Conservation (phyloP, 2,113 vertebrate genomes). For the Climacteris rufus region DNA sequence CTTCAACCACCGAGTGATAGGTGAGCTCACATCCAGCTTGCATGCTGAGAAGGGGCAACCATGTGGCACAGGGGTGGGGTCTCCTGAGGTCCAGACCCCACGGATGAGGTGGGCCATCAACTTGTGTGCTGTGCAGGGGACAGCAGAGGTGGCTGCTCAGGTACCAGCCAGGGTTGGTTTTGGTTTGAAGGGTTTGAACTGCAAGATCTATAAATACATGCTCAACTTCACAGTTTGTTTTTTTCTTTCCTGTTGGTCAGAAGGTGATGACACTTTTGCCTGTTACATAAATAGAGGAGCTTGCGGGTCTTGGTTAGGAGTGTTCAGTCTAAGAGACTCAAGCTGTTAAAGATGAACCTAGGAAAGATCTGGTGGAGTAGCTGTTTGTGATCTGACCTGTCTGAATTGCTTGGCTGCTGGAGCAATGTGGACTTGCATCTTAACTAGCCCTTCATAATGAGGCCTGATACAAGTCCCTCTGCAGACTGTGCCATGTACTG, state of each 20-base stretch:
- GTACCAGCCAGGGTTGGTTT: background rate
- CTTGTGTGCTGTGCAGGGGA: background rate
- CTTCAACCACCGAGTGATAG: conserved; percentile 94
- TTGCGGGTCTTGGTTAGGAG: background rate
- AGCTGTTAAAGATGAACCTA: background rate
- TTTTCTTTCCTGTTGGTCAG: background rate
- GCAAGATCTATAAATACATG: background rate
- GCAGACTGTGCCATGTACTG: background rate
- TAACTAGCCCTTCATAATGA: background rate
- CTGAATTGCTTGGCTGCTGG: background rate
- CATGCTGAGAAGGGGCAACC: background rate
- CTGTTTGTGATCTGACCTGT: background rate
- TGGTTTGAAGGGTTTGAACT: background rate
- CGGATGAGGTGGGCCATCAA: accelerated
- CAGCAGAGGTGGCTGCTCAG: background rate
- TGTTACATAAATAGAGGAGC: background rate
- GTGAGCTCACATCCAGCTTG: conserved; percentile 50
- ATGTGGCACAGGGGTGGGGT: background rate
- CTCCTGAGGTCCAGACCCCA: background rate
- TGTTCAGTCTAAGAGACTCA: background rate
- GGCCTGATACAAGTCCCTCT: background rate
- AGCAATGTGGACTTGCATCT: background rate
- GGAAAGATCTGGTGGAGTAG: background rate
- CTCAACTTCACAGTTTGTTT: background rate
- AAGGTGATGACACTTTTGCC: background rate